A percentile compares a stretch with the other conserved stretches of the same genome.
Conservation (phyloP, 2,113 vertebrate genomes). For the Salvelinus fontinalis region DNA sequence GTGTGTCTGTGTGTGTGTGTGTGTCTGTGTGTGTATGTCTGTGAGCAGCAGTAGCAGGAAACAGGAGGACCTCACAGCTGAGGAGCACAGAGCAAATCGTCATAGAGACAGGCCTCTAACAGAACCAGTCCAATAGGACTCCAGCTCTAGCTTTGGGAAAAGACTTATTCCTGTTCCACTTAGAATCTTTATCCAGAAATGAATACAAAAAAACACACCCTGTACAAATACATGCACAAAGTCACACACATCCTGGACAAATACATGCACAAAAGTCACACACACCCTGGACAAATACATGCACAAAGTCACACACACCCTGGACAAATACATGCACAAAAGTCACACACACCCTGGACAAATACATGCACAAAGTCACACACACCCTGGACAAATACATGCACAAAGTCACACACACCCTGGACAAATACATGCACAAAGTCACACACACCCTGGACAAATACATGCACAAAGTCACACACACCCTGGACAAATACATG, state of each 20-base stretch:
- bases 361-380: background rate
- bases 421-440: no score
- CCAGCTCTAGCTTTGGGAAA: constrained; percentile 48
- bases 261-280: background rate
- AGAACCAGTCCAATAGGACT: constrained; percentile 31
- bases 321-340: background rate
- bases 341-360: background rate
- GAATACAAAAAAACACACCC: constrained; percentile 17
- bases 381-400: no score
- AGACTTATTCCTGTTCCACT: no score
- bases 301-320: background rate
- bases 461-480: background rate
- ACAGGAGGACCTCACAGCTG: constrained; percentile 42
- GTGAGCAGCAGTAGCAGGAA: constrained; percentile 54
- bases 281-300: background rate
- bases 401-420: background rate
- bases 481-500: background rate
- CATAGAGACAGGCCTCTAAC: constrained; percentile 58
- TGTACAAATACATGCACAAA: background rate
- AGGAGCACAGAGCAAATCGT: constrained; percentile 50
- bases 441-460: constrained; percentile 22
- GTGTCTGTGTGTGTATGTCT: constrained; percentile 5
- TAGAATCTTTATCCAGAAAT: no score
- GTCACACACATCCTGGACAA: background rate
- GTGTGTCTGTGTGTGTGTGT: background rate